phyloP scores from a whole-genome alignment of 92 coral and sea anemone genomes.

The Muricea muricata region DNA sequence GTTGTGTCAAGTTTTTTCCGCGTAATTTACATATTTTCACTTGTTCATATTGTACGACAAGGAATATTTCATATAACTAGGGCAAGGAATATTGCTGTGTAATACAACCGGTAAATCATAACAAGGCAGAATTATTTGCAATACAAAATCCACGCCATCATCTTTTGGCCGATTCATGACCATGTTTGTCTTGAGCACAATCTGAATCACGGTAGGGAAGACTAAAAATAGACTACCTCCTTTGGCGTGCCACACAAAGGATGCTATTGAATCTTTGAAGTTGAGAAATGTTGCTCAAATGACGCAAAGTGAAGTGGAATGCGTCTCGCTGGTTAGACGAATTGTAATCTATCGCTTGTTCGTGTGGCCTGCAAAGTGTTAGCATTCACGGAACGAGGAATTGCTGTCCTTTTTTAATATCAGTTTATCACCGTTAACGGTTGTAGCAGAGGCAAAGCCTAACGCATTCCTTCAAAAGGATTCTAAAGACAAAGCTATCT shows the following conservation, averaged over 20 bases:
- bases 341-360: neutral
- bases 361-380: neutral
- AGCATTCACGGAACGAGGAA: neutral
- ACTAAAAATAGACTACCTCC: constrained; percentile 23
- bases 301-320: constrained; percentile 4
- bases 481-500: neutral
- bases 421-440: no score
- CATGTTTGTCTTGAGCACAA: constrained; percentile 24
- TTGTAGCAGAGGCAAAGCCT: neutral
- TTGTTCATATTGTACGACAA: neutral
- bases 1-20: neutral
- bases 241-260: constrained; percentile 5
- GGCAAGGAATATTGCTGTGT: constrained; percentile 17
- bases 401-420: neutral
- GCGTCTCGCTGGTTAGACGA: neutral
- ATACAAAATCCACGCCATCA: neutral
- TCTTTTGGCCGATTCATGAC: neutral
- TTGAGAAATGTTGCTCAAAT: neutral
- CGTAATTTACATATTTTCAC: neutral
- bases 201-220: constrained; percentile 16
- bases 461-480: no score
- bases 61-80: neutral
- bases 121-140: neutral
- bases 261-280: neutral
- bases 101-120: neutral